Base-by-base conservation (phyloP, 2,888 invertebrate genomes). In the Micoletzkya japonica region DNA sequence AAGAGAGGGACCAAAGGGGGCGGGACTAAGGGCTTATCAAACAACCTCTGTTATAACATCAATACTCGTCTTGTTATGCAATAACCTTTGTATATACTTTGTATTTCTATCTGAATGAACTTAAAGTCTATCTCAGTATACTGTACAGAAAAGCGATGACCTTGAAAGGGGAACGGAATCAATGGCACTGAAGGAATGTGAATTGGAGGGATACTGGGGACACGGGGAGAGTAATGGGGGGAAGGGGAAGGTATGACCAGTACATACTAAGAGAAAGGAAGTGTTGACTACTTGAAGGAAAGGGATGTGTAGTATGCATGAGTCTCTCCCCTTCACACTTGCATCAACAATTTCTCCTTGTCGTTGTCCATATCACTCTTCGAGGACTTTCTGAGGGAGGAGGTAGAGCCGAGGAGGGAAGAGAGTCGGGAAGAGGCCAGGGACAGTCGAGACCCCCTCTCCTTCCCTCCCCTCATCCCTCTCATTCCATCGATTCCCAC, bases 301-400 rank as follows among this genome's bases (percentile, higher is more conserved):
- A n/a, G n/a, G n/a, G n/a, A n/a, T n/a, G n/a, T n/a, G n/a, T n/a
- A n/a, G n/a, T n/a, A n/a, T n/a, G n/a, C n/a, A n/a, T n/a, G n/a
- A n/a, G n/a, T n/a, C n/a, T n/a, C n/a, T n/a, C n/a, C n/a, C n/a
- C n/a, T n/a, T 44, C 44, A 44, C 10, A 44, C 44, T 14, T 14
- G 10, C 10, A 14, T 44, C 20, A 64, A 37, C n/a, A 64, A 37
- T 32, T 64, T 64, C 64, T 64, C 64, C 52, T 64, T 64, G n/a
- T 63, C 63, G 7, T 63, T 49, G 6, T 61, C 61, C 10, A 44
- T 44, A 44, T 44, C 44, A 14, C 10, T 14, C 20, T 28, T 61
- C 30, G 61, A 61, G 6, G 20, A 20, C 28, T 61, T 61, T 30
- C 61, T 2, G 32, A 63, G 32, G 20, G 63, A 63, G n/a, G 49